Evolutionary conservation across 2,113 vertebrate genomes (phyloP), one percentile per base, ranked within the genome.

Genomic region (Eurystomus gularis): DNA sequence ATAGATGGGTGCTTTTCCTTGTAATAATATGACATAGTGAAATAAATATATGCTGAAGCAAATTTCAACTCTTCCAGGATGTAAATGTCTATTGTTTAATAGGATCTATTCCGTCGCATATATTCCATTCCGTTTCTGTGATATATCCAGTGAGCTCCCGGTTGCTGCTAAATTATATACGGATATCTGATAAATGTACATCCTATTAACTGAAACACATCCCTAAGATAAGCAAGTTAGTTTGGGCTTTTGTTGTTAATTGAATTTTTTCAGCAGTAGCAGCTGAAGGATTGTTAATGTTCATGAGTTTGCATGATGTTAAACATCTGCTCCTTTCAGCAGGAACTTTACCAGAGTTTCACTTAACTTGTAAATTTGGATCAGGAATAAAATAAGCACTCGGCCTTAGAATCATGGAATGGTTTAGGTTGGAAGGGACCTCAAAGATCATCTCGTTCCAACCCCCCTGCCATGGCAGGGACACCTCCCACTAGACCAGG

Each of bases 191-290:
- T 91, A 95, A 97, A 94, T 71, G 87, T 68, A 52, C 48, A 54
- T 86, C 49, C 9, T 77, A 64, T 93, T 94, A 96, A 93, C 73
- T 76, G 61, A 96, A 97, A 84, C 46, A 11, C 72, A 82, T 93
- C 85, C 82, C 65, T 65, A 80, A 94, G 94, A 97, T 88, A 95
- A 98, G 84, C 94, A 96, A 93, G 69, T 92, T 97, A 86, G 87
- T 95, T 96, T 90, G 80, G 84, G 92, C 93, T 95, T 97, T 97
- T 97, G 96, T 91, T 97, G 96, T 97, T 98, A 97, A 97, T 97
- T 98, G 97, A 97, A 97, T 98, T 97, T 96, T 98, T 97, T 83
- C 72, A 57, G 94, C 94, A 91, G 96, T 68, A 83, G 95, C 93
- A 96, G 91, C 92, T 61, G 91, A 96, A 96, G 88, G 95, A 96